Percentiles rank a stretch among this genome's conserved stretches.
Evolutionary conservation across 2,113 vertebrate species (phyloP).

Genomic region (Leptosomus discolor): DNA sequence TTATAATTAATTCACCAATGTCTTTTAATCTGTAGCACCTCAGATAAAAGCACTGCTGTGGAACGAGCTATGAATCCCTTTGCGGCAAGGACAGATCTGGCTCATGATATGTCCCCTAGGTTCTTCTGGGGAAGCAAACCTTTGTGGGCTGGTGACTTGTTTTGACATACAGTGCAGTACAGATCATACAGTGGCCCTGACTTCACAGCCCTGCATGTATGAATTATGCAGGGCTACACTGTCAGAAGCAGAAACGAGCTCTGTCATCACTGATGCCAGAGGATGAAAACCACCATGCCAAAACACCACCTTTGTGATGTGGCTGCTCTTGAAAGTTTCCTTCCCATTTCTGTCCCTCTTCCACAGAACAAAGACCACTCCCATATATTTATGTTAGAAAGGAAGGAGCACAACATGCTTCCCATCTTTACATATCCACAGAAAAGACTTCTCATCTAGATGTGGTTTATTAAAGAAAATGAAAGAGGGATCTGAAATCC

Average conservation of each 20-base stretch:
- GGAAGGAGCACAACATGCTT: neutral
- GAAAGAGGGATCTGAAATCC: neutral
- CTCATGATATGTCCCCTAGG: neutral
- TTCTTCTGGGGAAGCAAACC: neutral
- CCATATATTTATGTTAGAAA: neutral
- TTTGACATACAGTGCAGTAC: neutral
- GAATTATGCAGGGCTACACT: neutral
- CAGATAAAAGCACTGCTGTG: neutral
- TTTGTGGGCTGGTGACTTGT: neutral
- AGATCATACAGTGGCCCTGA: neutral
- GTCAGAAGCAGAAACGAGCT: neutral
- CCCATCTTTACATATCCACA: accelerated
- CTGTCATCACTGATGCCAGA: neutral
- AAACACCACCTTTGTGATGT: neutral
- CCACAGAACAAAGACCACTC: accelerated
- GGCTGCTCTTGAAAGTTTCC: neutral
- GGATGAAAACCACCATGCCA: neutral
- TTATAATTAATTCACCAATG: neutral
- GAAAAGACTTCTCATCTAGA: neutral
- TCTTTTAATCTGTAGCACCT: neutral
- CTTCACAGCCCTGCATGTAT: neutral
- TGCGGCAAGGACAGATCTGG: neutral
- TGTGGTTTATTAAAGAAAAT: neutral
- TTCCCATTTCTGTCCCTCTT: neutral
- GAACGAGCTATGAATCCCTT: neutral